Evolutionary conservation across 53 echinoderm and acorn worm species (phyloP), one percentile per base, ranked within the genome.

Genomic region (Henricia sp.): DNA sequence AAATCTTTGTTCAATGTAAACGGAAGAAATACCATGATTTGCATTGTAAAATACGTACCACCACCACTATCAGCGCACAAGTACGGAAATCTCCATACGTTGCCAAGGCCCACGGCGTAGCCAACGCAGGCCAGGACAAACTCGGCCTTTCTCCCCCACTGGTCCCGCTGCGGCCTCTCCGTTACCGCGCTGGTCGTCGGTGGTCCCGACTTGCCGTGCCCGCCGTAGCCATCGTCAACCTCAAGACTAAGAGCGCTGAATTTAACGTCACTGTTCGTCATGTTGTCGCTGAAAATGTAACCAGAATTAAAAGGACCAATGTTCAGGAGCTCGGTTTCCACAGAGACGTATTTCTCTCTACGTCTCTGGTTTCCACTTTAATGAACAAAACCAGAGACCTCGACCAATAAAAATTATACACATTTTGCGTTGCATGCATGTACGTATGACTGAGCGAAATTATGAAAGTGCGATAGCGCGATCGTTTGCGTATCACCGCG

Each of bases 21-120:
- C n/a, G n/a, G n/a, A n/a, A n/a, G n/a, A n/a, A n/a, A n/a, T n/a
- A n/a, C n/a, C n/a, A n/a, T n/a, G n/a, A n/a, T n/a, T n/a, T n/a
- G n/a, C n/a, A n/a, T n/a, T n/a, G n/a, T n/a, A n/a, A n/a, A n/a
- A 35, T 26, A 19, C 37, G 71, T 72, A 85, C 85, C 85, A 54
- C 85, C 85, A 40, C 85, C 85, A 60, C 85, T 85, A 11, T 40
- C 46, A 48, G 59, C 71, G 59, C 85, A 85, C 39, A 85, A 34
- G 21, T 85, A 85, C n/a, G 85, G 85, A 14, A 85, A 85, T n/a
- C 85, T 36, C 85, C 85, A 85, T 0, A 85, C 85, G 48, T 83
- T 83, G 21, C 83, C 83, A 52, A 83, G 83, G 40, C 83, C 83
- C 17, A 83, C 83, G 26, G 83, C 85, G 35, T 85, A 85, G 34